phyloP scores from a whole-genome alignment of 2,888 invertebrate species.

The Drosophila glabriapex region DNA sequence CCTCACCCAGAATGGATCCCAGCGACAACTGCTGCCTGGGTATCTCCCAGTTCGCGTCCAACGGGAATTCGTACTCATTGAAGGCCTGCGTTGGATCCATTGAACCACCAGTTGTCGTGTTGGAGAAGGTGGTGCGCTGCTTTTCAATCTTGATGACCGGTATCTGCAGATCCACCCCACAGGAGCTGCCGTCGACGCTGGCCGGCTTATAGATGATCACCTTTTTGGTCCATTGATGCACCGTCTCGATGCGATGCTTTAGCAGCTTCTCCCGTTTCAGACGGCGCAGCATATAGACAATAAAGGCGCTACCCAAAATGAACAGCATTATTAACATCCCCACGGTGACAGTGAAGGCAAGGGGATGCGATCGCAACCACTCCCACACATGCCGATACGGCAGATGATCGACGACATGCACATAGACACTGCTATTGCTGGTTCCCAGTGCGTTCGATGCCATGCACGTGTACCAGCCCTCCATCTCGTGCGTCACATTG shows the following conservation, averaged over 20 bases:
- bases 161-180: slow-evolving; percentile 86
- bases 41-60: slow-evolving; percentile 98
- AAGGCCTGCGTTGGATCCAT: slow-evolving; percentile 88
- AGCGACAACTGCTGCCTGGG: slow-evolving; percentile 91
- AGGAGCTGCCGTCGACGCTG: slow-evolving; percentile 83
- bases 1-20: slow-evolving; percentile 96
- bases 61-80: slow-evolving; percentile 97
- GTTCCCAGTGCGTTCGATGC: slow-evolving; percentile 95
- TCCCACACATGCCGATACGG: slow-evolving; percentile 65
- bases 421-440: slow-evolving; percentile 92
- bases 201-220: slow-evolving; percentile 93
- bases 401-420: slow-evolving; percentile 89
- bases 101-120: slow-evolving; percentile 86
- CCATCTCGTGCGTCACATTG: slow-evolving; percentile 95
- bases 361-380: slow-evolving; percentile 86
- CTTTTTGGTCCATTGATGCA: slow-evolving; percentile 96
- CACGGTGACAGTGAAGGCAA: slow-evolving; percentile 88
- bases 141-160: slow-evolving; percentile 97
- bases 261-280: slow-evolving; percentile 92
- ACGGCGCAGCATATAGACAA: slow-evolving; percentile 89
- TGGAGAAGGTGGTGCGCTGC: slow-evolving; percentile 90
- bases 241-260: slow-evolving; percentile 92
- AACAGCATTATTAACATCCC: slow-evolving; percentile 87
- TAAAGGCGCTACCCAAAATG: slow-evolving; percentile 83
- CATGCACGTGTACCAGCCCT: slow-evolving; percentile 98